phyloP scores from a whole-genome alignment of 2,888 invertebrate species.

The Leptinotarsa rubiginosa region DNA sequence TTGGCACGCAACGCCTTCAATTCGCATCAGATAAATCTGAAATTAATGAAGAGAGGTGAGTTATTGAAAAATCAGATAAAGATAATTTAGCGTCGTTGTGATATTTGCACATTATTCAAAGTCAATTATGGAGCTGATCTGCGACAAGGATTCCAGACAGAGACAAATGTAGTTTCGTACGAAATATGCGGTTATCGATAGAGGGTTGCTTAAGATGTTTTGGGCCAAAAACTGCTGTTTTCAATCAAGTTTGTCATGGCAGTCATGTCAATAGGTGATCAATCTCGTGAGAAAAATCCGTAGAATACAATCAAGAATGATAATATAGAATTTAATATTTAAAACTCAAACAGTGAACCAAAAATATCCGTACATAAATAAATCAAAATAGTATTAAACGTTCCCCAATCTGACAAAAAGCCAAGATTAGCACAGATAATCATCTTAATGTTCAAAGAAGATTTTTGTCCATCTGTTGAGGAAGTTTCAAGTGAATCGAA shows the following conservation, averaged over 20 bases:
- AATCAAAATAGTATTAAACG: too few relatives aligned
- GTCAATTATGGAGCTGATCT: constrained; percentile 32
- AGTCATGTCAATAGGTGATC: too few relatives aligned
- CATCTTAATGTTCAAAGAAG: too few relatives aligned
- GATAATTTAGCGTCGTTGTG: constrained; percentile 33
- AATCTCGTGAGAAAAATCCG: too few relatives aligned
- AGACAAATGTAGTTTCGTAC: constrained; percentile 35
- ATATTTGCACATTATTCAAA: constrained; percentile 39
- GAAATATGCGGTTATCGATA: constrained; percentile 8
- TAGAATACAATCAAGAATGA: too few relatives aligned
- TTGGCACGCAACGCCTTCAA: constrained; percentile 39
- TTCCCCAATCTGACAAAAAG: too few relatives aligned
- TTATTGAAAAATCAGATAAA: constrained; percentile 41
- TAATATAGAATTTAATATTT: too few relatives aligned
- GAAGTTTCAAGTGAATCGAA: too few relatives aligned
- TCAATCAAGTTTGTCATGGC: neutral
- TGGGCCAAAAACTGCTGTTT: neutral
- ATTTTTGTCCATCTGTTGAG: too few relatives aligned
- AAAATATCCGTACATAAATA: too few relatives aligned
- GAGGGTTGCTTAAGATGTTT: constrained; percentile 2
- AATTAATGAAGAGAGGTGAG: constrained; percentile 37
- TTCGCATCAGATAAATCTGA: constrained; percentile 40
- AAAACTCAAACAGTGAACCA: too few relatives aligned
- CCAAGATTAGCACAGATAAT: too few relatives aligned
- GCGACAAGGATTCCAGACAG: constrained; percentile 28